Base-by-base conservation (phyloP, 35 echinoderm and acorn worm species). In the Patiria miniata region DNA sequence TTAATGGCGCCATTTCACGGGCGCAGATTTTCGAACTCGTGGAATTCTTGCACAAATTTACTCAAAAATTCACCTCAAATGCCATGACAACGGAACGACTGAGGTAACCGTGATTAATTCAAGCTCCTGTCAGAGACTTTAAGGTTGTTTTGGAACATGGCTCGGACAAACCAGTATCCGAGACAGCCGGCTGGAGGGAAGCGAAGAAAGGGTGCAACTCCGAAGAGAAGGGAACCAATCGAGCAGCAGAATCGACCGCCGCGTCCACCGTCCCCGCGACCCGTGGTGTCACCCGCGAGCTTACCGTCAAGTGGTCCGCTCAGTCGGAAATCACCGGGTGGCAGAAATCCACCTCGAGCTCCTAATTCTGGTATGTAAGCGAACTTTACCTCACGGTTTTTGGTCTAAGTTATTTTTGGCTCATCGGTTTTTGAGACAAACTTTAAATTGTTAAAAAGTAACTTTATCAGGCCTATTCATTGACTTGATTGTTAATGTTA, bases 21-120 rank as follows among this genome's bases (percentile, higher is more conserved):
- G 65, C 65, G 65, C 65, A 73, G 65, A 73, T 73, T 73, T 47
- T 73, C 65, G 65, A 73, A 73, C 65, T 32, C 10, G 65, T 0
- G 26, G n/a, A 34, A 26, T 14, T 32, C 26, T 22, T 6, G 42
- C 42, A 21, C 65, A 23, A 34, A 73, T 32, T 23, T 32, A 73
- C 65, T 73, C 23, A 23, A 22, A 30, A 73, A 32, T 26, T 73
- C 65, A 26, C 65, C 4, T 47, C 65, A 73, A 30, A 73, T 73
- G 34, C 2, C 65, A 73, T 73, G 26, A 34, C 34, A 34, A 73
- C 34, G 26, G 65, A 28, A 30, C 2, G 29, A 30, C 65, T 32
- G 65, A 73, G 19, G 28, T 73, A 34, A 22, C 26, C 29, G 14
- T 30, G 8, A 30, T 7, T 4, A 47, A 12, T 47, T 6, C 12